These are phyloP conservation scores for Parnassius apollo DNA, from an alignment of 2,888 invertebrate genomes.

Conservation along the genomic window DNA sequence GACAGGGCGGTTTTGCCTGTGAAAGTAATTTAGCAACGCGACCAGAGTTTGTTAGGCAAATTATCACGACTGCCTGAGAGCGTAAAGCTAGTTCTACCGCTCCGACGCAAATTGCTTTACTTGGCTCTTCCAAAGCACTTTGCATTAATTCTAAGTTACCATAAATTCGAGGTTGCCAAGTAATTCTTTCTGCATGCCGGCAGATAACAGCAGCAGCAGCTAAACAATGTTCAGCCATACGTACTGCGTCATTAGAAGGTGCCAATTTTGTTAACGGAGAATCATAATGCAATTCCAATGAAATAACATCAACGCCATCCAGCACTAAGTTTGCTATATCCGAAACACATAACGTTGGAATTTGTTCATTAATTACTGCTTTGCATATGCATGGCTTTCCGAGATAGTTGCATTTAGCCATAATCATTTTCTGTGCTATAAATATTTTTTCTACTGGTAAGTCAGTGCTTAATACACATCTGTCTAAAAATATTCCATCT, in stretches of 20 bases:
- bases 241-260: constrained; percentile 54
- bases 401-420: constrained; percentile 89
- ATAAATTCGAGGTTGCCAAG: constrained; percentile 90
- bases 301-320: constrained; percentile 94
- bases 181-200: constrained; percentile 91
- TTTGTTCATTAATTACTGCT: constrained; percentile 91
- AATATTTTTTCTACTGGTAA: constrained; percentile 93
- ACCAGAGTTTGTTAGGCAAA: constrained; percentile 88
- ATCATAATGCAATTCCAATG: constrained; percentile 84
- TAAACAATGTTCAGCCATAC: constrained; percentile 84
- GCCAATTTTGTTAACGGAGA: constrained; percentile 62
- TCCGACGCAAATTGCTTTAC: constrained; percentile 75
- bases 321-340: constrained; percentile 96
- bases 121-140: constrained; percentile 77
- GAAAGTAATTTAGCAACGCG: constrained; percentile 86
- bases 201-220: constrained; percentile 87
- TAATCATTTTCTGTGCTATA: constrained; percentile 92
- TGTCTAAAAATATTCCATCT: constrained; percentile 94
- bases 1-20: constrained; percentile 86
- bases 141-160: constrained; percentile 84
- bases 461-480: constrained; percentile 91
- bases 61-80: constrained; percentile 77
- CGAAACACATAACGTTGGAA: constrained; percentile 87
- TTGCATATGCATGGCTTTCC: constrained; percentile 95
- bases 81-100: constrained; percentile 67